These are phyloP conservation scores for Itoplectis maculator DNA, from an alignment of 2,888 invertebrate genomes.

Conservation along the genomic window DNA sequence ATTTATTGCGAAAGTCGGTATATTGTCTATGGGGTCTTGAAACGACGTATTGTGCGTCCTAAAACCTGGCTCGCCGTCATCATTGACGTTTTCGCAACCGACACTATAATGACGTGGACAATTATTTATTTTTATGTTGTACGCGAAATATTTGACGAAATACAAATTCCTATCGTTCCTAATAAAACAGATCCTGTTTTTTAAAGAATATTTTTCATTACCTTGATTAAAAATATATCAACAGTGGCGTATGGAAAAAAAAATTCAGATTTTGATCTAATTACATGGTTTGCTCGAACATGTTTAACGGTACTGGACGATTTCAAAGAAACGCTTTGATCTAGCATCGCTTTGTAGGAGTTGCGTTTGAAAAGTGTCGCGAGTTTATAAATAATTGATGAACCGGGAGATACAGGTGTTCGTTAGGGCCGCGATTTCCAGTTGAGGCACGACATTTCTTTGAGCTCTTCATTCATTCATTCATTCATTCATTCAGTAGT, in stretches of 20 bases:
- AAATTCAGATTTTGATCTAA: conserved; percentile 5
- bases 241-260: neutral
- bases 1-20: conserved; percentile 58
- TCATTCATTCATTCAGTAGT: conserved; percentile 38
- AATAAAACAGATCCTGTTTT: neutral
- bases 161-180: neutral
- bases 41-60: conserved; percentile 2
- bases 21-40: conserved; percentile 22
- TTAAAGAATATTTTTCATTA: neutral
- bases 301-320: neutral
- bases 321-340: neutral
- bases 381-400: conserved; percentile 58
- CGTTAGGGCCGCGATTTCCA: conserved; percentile 45
- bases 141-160: neutral
- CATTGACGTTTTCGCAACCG: neutral
- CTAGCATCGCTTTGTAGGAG: conserved; percentile 7
- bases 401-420: conserved; percentile 48
- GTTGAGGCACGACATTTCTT: conserved; percentile 42
- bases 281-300: neutral
- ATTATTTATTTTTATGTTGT: neutral
- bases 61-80: neutral
- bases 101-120: neutral
- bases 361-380: conserved; percentile 42
- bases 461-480: conserved; percentile 32
- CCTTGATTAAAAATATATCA: neutral